phyloP scores from a whole-genome alignment of 2,113 vertebrate genomes.

The Anseranas semipalmata region DNA sequence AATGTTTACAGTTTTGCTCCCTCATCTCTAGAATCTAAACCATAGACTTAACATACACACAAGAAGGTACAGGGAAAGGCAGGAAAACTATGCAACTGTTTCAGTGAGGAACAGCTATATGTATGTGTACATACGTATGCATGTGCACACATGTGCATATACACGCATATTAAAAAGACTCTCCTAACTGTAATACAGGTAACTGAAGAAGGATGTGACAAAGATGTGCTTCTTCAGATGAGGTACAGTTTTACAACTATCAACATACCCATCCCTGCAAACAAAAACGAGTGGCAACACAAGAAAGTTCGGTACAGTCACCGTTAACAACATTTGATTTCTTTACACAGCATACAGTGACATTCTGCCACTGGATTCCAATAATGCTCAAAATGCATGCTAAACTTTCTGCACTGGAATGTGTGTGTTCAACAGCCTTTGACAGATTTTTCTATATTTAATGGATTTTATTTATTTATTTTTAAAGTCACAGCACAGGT shows the following conservation, averaged over 20 bases:
- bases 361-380: neutral
- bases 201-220: neutral
- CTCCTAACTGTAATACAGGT: neutral
- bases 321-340: neutral
- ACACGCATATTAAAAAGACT: neutral
- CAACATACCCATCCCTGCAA: neutral
- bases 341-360: neutral
- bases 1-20: neutral
- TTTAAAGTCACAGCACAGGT: neutral
- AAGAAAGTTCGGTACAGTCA: neutral
- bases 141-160: neutral
- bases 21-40: neutral
- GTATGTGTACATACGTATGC: fast-evolving
- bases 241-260: no score
- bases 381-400: neutral
- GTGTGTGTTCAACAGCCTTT: no score
- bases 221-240: neutral
- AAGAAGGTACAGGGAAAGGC: neutral
- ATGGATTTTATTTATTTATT: no score
- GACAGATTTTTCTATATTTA: no score
- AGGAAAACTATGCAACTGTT: neutral
- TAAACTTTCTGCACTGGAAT: neutral
- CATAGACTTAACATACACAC: neutral
- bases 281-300: neutral
- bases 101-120: neutral